Conservation (phyloP, 1,140 invertebrate genomes). For the Bombus fervidus region DNA sequence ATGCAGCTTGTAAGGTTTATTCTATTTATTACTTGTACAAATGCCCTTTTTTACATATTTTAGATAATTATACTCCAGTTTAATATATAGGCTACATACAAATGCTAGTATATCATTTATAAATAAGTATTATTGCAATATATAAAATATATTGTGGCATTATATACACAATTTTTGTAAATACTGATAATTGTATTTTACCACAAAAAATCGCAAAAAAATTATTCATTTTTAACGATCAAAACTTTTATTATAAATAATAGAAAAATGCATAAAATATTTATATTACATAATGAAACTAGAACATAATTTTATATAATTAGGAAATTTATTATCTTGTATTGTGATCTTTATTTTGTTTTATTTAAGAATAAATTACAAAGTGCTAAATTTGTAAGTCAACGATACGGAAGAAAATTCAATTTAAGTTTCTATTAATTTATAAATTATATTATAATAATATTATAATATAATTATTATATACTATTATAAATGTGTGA, state of each 20-base stretch:
- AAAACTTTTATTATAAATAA: conserved; percentile 5
- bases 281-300: background rate
- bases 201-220: background rate
- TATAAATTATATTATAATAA: no score
- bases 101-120: background rate
- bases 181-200: conserved; percentile 3
- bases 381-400: background rate
- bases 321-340: conserved; percentile 1
- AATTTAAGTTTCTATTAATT: background rate
- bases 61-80: conserved; percentile 12
- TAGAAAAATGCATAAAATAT: background rate
- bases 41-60: conserved; percentile 8
- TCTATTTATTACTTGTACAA: conserved; percentile 6
- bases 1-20: conserved; percentile 22
- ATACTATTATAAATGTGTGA: no score
- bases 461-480: no score
- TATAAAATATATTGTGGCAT: conserved; percentile 34
- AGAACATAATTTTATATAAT: background rate
- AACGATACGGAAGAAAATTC: background rate
- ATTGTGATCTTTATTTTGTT: background rate
- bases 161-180: conserved; percentile 5
- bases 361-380: background rate
- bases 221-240: background rate
- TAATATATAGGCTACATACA: conserved; percentile 11
- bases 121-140: conserved; percentile 39